Conservation (phyloP, 2,113 vertebrate genomes). For the Indicator indicator region DNA sequence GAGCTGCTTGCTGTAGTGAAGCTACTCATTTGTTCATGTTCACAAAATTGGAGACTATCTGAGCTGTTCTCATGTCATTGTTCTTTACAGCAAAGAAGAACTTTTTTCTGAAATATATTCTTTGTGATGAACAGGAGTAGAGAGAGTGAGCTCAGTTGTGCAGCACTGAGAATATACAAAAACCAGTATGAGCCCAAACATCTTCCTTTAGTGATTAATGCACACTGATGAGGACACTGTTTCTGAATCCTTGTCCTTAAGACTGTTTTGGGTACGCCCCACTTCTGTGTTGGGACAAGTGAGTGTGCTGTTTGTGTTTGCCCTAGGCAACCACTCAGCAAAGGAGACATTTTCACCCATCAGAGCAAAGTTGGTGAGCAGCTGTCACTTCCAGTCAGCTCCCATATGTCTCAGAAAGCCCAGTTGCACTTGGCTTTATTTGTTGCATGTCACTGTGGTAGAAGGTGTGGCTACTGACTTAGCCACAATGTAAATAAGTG, state of each 20-base stretch:
- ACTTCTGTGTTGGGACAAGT: background rate
- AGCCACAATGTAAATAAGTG: conserved; percentile 35
- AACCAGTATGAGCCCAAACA: background rate
- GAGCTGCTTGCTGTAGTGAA: background rate
- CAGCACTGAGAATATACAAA: background rate
- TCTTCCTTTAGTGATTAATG: background rate
- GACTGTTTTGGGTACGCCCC: rapidly evolving
- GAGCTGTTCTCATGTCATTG: background rate
- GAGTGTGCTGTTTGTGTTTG: background rate
- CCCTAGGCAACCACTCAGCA: background rate
- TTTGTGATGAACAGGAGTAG: background rate
- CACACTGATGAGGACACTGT: background rate
- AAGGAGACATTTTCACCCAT: background rate
- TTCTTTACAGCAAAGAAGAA: background rate
- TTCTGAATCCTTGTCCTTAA: background rate
- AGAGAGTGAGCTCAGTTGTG: background rate
- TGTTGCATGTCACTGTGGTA: background rate
- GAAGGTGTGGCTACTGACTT: background rate
- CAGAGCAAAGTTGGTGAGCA: background rate
- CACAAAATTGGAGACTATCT: background rate
- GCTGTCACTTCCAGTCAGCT: background rate
- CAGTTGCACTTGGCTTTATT: background rate
- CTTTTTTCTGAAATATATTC: background rate
- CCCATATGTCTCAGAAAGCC: background rate
- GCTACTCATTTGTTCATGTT: background rate